These are phyloP conservation scores for Acyrthosiphon pisum DNA, from an alignment of 1,140 invertebrate species.

Conservation along the genomic window DNA sequence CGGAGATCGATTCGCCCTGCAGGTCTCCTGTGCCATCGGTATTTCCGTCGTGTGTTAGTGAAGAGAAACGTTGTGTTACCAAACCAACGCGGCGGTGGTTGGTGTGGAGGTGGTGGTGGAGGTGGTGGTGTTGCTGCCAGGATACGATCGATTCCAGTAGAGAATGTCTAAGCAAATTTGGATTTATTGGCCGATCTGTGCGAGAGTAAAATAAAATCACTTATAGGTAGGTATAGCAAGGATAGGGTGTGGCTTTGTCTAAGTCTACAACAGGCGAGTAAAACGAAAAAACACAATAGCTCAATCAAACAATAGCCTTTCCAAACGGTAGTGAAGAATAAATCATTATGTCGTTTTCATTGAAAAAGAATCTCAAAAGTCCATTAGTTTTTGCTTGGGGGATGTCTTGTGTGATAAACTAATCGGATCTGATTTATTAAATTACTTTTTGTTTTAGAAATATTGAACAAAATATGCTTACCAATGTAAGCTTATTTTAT, in stretches of 20 bases:
- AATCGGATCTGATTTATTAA: constrained; percentile 39
- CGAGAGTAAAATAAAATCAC: constrained; percentile 23
- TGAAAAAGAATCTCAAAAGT: constrained; percentile 45
- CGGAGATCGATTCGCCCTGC: constrained; percentile 36
- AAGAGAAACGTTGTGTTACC: background rate
- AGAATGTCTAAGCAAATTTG: constrained; percentile 48
- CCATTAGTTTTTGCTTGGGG: constrained; percentile 41
- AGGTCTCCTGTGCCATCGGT: background rate
- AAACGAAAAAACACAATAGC: constrained; percentile 29
- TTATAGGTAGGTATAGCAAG: background rate
- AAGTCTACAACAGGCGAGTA: background rate
- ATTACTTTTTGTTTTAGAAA: constrained; percentile 17
- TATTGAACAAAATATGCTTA: constrained; percentile 14
- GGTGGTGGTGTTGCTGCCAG: background rate
- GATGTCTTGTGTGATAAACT: constrained; percentile 24
- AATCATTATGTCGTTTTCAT: constrained; percentile 47
- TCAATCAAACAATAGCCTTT: constrained; percentile 48
- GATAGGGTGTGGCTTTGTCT: constrained; percentile 26
- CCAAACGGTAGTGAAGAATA: background rate
- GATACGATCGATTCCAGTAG: constrained; percentile 28
- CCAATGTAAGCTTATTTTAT: background rate
- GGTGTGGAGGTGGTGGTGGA: background rate
- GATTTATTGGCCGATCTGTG: constrained; percentile 52
- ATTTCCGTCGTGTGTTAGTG: background rate
- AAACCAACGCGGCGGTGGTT: background rate